Evolutionary conservation across 2,888 invertebrate species (phyloP).

Genomic region (Orchesella flavescens): DNA sequence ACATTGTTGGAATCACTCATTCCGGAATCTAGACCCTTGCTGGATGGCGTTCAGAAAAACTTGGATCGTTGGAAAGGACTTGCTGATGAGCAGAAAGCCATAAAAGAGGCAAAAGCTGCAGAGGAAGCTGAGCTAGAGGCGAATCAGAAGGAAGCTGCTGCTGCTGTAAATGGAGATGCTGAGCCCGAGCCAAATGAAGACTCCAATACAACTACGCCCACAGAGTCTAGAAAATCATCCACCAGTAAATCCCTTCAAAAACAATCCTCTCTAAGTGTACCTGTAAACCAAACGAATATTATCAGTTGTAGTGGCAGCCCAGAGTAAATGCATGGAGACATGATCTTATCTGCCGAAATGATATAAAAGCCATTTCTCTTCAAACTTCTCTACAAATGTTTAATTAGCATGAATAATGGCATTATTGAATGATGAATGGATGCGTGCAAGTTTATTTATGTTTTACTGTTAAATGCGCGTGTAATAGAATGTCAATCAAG

Average conservation of each 20-base stretch:
- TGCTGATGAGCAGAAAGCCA: conserved; percentile 73
- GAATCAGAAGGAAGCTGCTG: background rate
- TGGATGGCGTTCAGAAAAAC: conserved; percentile 81
- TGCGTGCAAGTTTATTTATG: too few relatives aligned
- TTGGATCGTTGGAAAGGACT: conserved; percentile 79
- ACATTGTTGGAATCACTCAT: conserved; percentile 80
- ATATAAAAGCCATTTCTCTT: background rate
- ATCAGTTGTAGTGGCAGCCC: background rate
- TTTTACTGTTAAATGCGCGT: too few relatives aligned
- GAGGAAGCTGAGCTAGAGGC: background rate
- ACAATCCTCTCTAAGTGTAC: conserved; percentile 31
- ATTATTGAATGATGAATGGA: too few relatives aligned
- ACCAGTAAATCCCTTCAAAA: conserved; percentile 27
- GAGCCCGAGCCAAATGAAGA: conserved; percentile 10
- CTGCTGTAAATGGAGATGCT: background rate
- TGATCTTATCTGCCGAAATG: background rate
- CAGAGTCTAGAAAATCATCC: conserved; percentile 12
- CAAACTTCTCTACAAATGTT: too few relatives aligned
- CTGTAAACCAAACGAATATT: conserved; percentile 18
- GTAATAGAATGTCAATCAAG: too few relatives aligned
- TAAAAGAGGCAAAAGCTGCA: conserved; percentile 37
- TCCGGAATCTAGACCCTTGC: conserved; percentile 82
- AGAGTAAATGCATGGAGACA: too few relatives aligned
- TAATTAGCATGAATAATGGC: too few relatives aligned
- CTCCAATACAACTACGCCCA: conserved; percentile 20